Evolutionary conservation across 1,140 invertebrate species (phyloP).

Genomic region (Diuraphis noxia): DNA sequence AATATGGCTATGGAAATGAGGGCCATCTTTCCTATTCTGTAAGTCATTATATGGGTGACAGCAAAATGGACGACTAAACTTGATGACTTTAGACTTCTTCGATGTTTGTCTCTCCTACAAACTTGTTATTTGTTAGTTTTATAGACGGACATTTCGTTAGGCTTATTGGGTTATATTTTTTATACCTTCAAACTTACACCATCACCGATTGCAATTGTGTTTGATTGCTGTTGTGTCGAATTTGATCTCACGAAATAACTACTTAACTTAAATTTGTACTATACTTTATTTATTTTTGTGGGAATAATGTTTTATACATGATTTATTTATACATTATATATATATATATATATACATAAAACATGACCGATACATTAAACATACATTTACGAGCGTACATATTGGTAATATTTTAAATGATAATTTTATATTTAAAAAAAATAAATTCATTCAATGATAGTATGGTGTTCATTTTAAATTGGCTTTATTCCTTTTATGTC

Average conservation of each 20-base stretch:
- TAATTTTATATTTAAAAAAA: neutral
- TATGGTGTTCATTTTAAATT: neutral
- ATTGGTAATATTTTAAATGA: neutral
- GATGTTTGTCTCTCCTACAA: conserved; percentile 18
- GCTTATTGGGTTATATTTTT: conserved; percentile 40
- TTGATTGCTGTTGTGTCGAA: neutral
- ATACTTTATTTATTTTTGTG: neutral
- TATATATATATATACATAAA: neutral
- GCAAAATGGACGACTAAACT: conserved; percentile 42
- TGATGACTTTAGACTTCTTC: conserved; percentile 43
- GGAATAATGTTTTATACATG: neutral
- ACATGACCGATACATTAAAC: neutral
- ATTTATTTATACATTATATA: neutral
- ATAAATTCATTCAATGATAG: neutral
- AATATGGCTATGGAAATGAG: conserved; percentile 51
- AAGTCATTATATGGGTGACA: conserved; percentile 17
- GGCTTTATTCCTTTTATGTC: neutral
- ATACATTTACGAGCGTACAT: neutral
- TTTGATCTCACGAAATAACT: neutral
- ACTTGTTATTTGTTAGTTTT: conserved; percentile 35
- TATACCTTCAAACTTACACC: neutral
- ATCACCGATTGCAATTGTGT: conserved; percentile 5
- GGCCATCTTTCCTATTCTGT: conserved; percentile 8
- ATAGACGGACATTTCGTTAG: conserved; percentile 33
- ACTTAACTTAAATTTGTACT: neutral